Evolutionary conservation across 2,113 vertebrate species (phyloP), one percentile per base, ranked within the genome.

Genomic region (Narcine bancroftii): DNA sequence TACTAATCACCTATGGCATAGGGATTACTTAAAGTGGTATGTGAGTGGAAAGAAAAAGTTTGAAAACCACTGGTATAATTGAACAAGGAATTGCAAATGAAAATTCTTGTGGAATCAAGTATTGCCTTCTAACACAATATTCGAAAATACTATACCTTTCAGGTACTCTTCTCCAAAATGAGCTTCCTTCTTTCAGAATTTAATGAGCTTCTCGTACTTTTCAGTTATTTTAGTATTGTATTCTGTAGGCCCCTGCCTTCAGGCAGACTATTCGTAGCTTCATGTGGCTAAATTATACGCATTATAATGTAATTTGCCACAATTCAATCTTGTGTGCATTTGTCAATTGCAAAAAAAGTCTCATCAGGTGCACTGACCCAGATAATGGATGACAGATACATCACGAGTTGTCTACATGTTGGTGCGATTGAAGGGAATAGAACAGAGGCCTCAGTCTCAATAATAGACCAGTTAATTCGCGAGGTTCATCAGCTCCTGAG

Each of bases 221-320:
- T 75, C 50, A 2, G 81, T 17, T 87, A 87, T 21, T 87, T 87
- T 60, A 87, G 19, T n/a, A 9, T 39, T 5, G 13, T 56, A 21
- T 36, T 36, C 15, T 63, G 17, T 87, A 7, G 53, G 45, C 7
- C 19, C 26, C 10, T 29, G 81, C 81, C 33, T 85, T 6, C 1
- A 5, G 81, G 53, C 81, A 36, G 53, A 53, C 17, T 63, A 36
- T 81, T 81, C 77, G 50, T 29, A 50, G 77, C 24, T 50, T 81
- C 45, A 81, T 50, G 26, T 50, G 26, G 77, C 77, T 50, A 81
- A 81, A 56, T 56, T 36, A 60, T 21, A 87, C 36, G 81, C 53
- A 39, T 87, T 87, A 87, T 87, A 87, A 60, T 87, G 81, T 87
- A 60, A 87, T 87, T 87, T 63, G 81, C 81, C 53, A 87, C 81